Evolutionary conservation across 2,888 invertebrate species (phyloP), one percentile per base, ranked within the genome.

Genomic region (Parnassius apollo): DNA sequence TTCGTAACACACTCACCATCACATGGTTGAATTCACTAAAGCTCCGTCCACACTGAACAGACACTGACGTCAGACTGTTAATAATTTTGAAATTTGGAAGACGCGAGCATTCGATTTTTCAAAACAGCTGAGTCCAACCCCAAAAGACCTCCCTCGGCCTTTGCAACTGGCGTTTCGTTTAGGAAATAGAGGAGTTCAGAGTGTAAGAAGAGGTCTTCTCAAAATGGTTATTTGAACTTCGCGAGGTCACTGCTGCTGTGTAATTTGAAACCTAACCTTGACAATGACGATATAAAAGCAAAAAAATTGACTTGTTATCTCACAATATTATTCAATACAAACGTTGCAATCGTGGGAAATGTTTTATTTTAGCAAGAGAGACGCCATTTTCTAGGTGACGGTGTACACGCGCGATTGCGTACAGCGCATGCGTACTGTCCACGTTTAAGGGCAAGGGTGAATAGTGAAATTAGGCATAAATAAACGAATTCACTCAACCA

Each of bases 81-180:
- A 61, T 66, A 59, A 66, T 68, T 68, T 62, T 64, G 68, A 70
- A 76, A 73, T 77, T 80, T 75, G 70, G 68, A 54, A 69, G 64
- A 67, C 65, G 71, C 69, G 68, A 71, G 75, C 77, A 79, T 86
- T 88, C 86, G 88, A 88, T 89, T 89, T 89, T 84, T 75, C 73
- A 85, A 88, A 89, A 84, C 88, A 88, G 85, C 85, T 86, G 85
- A 77, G 75, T 68, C 85, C 81, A 85, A 66, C 69, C 60, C 69
- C 66, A 65, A 60, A 57, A 67, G 83, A 79, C 66, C 86, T 70
- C 69, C 66, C 62, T 48, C 55, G 12, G 62, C 63, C 62, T 62
- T 65, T 51, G 53, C 45, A 12, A 22, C 42, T n/a, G 54, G 45
- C 52, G 13, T 44, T 18, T 11, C 49, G 44, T 44, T 12, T 42